Evolutionary conservation across 2,113 vertebrate species (phyloP).

Genomic region (Hiodon tergisus): DNA sequence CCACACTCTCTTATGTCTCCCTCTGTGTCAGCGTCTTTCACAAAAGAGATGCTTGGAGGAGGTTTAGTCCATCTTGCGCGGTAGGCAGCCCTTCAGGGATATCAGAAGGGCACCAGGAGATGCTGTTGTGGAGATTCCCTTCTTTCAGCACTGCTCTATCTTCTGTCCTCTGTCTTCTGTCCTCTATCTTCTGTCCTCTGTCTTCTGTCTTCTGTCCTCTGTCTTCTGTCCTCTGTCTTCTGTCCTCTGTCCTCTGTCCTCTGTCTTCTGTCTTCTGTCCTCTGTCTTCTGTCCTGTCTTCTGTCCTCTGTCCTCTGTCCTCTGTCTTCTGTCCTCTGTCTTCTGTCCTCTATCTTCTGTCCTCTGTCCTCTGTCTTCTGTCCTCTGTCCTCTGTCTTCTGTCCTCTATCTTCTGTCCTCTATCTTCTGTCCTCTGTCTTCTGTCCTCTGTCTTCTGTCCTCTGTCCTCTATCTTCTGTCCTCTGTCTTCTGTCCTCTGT

Average conservation of each 20-base stretch:
- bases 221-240: not conserved
- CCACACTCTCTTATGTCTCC: constrained; percentile 39
- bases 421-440: constrained; percentile 4
- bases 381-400: constrained; percentile 4
- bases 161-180: constrained; percentile 3
- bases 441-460: constrained; percentile 8
- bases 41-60: not conserved
- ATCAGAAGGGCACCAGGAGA: constrained; percentile 30
- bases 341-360: constrained; percentile 2
- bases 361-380: no score
- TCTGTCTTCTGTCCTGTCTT: constrained; percentile 10
- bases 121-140: constrained; percentile 25
- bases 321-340: constrained; percentile 1
- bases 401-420: not conserved
- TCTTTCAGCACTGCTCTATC: not conserved
- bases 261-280: constrained; percentile 5
- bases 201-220: not conserved
- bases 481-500: constrained; percentile 10
- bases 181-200: constrained; percentile 4
- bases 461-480: not conserved
- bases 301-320: no score
- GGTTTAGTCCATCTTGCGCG: constrained; percentile 25
- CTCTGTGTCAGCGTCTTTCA: constrained; percentile 19
- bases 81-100: constrained; percentile 27
- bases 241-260: no score